A percentile compares a stretch with the other conserved stretches of the same genome.
These are phyloP conservation scores for Diadromus collaris DNA, from an alignment of 2,888 invertebrate species.

Conservation along the genomic window DNA sequence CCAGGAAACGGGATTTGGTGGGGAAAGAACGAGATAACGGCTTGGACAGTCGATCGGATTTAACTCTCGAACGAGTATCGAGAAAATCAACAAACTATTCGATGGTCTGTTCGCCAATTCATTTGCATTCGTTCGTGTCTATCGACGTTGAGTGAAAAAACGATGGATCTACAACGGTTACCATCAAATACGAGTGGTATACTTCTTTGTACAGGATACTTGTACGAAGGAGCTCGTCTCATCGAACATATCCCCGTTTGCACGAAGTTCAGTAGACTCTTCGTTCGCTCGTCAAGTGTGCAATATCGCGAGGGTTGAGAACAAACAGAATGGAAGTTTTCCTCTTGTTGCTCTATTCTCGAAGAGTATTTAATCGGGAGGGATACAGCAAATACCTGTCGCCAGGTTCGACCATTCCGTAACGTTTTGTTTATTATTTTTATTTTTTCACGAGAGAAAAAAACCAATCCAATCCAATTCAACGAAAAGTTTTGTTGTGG, in stretches of 20 bases:
- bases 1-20: background rate
- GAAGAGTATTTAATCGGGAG: conserved; percentile 13
- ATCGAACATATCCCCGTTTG: background rate
- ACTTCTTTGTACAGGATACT: background rate
- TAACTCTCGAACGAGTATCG: background rate
- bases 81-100: background rate
- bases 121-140: background rate
- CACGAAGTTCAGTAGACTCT: background rate
- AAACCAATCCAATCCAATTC: conserved; percentile 20
- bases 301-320: conserved; percentile 1
- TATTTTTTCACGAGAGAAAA: background rate
- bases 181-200: background rate
- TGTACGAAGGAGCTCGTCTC: background rate
- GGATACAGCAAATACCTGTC: conserved; percentile 22
- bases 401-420: background rate
- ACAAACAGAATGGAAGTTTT: background rate
- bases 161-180: background rate
- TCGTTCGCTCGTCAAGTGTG: background rate
- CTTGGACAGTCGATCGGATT: background rate
- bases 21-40: background rate
- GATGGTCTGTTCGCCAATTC: background rate
- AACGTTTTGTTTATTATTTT: background rate
- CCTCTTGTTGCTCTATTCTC: background rate
- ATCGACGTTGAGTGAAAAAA: background rate
- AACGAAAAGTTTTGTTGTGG: conserved; percentile 8